Evolutionary conservation across 2,113 vertebrate species (phyloP).

Genomic region (Thamnophis sirtalis): DNA sequence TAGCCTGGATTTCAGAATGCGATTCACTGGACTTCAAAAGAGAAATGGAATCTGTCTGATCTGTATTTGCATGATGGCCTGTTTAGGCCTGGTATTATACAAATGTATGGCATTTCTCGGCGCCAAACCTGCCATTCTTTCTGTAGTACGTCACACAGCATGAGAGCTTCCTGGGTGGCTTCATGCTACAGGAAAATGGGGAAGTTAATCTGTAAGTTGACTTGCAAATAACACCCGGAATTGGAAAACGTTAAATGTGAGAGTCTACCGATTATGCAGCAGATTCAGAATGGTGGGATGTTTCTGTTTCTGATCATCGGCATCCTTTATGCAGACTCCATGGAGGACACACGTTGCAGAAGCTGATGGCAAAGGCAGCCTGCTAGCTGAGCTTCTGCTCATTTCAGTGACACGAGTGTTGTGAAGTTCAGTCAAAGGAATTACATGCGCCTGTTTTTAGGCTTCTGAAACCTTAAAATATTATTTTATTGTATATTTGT

Average conservation of each 20-base stretch:
- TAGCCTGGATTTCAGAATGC: neutral
- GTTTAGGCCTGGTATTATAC: neutral
- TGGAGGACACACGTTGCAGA: conserved; percentile 44
- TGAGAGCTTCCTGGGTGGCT: neutral
- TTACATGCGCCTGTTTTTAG: neutral
- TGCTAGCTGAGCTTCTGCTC: conserved; percentile 34
- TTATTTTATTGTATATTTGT: accelerated
- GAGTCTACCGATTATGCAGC: neutral
- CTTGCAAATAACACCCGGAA: accelerated
- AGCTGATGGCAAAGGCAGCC: conserved; percentile 40
- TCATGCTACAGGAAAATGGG: neutral
- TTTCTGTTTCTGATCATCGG: neutral
- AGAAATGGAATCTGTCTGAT: neutral
- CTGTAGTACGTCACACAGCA: neutral
- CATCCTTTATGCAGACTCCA: conserved; percentile 1
- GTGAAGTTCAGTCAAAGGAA: neutral
- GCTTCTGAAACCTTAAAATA: neutral
- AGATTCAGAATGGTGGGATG: neutral
- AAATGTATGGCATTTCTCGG: neutral
- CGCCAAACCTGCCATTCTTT: neutral
- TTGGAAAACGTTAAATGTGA: accelerated
- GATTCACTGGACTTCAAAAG: neutral
- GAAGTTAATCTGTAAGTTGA: neutral
- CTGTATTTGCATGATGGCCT: neutral
- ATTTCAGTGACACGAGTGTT: neutral